Evolutionary conservation across 2,797 vertebrate species (phyloP).

Genomic region (Simalia tracyae): DNA sequence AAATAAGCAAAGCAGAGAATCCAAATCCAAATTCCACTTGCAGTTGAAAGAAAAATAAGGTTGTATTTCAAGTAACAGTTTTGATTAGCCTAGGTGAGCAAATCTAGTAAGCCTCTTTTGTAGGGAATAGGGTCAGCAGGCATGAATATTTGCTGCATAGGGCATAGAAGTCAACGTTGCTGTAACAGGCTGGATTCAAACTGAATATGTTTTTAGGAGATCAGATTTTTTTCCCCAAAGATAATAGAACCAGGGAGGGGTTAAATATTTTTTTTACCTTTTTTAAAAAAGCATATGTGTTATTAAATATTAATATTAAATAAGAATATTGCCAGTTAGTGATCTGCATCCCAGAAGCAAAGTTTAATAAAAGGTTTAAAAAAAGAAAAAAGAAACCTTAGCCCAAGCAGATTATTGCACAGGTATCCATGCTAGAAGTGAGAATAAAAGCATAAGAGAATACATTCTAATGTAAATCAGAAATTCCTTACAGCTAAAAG

Average conservation of each 20-base stretch:
- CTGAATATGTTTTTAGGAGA: background rate
- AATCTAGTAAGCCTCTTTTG: background rate
- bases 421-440: background rate
- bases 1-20: background rate
- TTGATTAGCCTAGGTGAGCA: background rate
- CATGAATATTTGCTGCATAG: background rate
- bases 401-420: background rate
- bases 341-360: conserved; percentile 34
- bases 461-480: conserved; percentile 54
- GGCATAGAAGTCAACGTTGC: background rate
- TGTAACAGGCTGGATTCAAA: background rate
- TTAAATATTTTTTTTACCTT: background rate
- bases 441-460: conserved; percentile 45
- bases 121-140: background rate
- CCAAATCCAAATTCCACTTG: too few species aligned
- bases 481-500: conserved; percentile 53
- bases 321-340: conserved; percentile 49
- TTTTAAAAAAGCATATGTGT: background rate
- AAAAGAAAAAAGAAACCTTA: conserved; percentile 8
- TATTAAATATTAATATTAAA: conserved; percentile 47
- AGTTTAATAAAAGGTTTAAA: conserved; percentile 16
- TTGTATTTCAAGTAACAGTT: background rate
- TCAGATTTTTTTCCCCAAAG: background rate
- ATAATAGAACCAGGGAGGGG: background rate
- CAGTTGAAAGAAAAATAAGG: background rate